These are phyloP conservation scores for Procavia capensis DNA, from an alignment of 2,113 vertebrate species.

Conservation along the genomic window DNA sequence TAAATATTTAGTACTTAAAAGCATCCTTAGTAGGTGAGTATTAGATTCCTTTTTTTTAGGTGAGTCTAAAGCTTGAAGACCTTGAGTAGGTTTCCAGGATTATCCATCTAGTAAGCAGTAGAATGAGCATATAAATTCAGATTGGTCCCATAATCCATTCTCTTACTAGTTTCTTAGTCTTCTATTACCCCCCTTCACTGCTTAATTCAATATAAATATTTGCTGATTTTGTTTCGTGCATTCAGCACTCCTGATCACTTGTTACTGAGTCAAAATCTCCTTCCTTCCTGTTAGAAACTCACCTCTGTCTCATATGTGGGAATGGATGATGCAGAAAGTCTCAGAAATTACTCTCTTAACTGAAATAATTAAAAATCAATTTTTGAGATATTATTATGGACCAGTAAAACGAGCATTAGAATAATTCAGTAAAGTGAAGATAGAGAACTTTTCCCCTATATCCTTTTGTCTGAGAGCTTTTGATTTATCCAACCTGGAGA, in stretches of 20 bases:
- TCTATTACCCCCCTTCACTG: neutral
- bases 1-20: constrained; percentile 15
- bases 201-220: neutral
- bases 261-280: neutral
- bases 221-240: neutral
- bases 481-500: neutral
- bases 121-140: neutral
- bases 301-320: neutral
- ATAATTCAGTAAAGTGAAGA: neutral
- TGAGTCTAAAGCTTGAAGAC: neutral
- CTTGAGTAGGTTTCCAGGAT: neutral
- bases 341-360: neutral
- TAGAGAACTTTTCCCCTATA: neutral
- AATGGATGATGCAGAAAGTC: neutral
- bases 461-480: neutral
- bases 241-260: neutral
- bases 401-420: neutral
- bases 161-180: neutral
- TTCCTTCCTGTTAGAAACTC: neutral
- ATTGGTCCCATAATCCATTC: neutral
- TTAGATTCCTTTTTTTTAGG: neutral
- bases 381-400: neutral
- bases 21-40: neutral
- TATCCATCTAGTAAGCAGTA: neutral
- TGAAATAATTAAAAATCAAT: neutral